A percentile compares a stretch with the other conserved stretches of the same genome.
Evolutionary conservation across 2,113 vertebrate genomes (phyloP).

Genomic region (Antechinus flavipes): DNA sequence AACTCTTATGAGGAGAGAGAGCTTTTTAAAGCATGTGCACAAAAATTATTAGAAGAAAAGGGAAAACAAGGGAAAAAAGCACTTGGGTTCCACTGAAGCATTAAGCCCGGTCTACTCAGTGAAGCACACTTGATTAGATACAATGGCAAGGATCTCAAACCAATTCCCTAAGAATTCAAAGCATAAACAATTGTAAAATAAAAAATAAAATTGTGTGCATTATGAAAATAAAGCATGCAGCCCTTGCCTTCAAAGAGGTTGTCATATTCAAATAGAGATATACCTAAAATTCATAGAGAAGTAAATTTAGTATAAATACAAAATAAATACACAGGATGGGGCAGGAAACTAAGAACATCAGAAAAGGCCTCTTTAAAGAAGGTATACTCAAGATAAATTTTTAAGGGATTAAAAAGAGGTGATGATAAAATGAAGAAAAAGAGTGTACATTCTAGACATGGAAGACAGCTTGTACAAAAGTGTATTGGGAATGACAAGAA

Average conservation of each 20-base stretch:
- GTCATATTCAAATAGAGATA: background rate
- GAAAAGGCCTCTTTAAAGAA: background rate
- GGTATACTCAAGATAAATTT: background rate
- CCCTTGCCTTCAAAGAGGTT: background rate
- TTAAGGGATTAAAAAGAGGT: background rate
- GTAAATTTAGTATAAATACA: background rate
- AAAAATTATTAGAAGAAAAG: background rate
- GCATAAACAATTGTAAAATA: background rate
- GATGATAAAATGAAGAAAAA: background rate
- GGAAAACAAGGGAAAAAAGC: background rate
- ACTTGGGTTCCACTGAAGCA: background rate
- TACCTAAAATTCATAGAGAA: background rate
- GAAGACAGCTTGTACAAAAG: background rate
- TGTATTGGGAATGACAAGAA: background rate
- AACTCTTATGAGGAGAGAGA: background rate
- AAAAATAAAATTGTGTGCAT: background rate
- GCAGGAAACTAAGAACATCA: background rate
- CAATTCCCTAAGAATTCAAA: background rate
- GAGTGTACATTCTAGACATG: background rate
- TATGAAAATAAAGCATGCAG: background rate
- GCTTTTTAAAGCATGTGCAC: background rate
- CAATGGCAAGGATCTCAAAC: background rate
- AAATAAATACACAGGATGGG: background rate
- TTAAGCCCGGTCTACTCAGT: background rate
- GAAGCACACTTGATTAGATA: background rate